Evolutionary conservation across 2,113 vertebrate species (phyloP).

Genomic region (Cairina moschata): DNA sequence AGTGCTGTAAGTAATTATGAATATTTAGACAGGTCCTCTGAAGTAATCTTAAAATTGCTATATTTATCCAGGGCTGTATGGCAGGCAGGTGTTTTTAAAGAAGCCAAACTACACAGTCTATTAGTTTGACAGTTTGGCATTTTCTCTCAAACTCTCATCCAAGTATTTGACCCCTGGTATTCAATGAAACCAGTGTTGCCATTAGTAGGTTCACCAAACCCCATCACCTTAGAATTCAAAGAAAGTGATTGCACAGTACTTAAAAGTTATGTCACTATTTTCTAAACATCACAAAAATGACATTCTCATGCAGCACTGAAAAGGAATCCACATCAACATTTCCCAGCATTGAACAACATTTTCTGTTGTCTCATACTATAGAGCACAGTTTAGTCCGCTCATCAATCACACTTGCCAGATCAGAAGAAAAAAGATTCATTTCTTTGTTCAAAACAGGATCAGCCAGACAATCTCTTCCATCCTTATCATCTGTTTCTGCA

Average conservation of each 20-base stretch:
- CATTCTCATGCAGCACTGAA: not conserved
- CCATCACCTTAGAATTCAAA: not conserved
- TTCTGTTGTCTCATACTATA: not conserved
- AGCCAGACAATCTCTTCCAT: not conserved
- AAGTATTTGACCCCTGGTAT: conserved; percentile 31
- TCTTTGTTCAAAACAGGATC: conserved; percentile 24
- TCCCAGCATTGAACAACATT: not conserved
- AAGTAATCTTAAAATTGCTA: conserved; percentile 64
- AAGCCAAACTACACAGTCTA: conserved; percentile 58
- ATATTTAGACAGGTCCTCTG: conserved; percentile 56
- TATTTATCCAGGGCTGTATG: conserved; percentile 53
- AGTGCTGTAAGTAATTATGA: conserved; percentile 78
- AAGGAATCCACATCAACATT: not conserved
- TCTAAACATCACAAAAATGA: not conserved
- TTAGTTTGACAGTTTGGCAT: not conserved
- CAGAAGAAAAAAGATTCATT: not conserved
- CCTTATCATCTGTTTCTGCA: conserved; percentile 13
- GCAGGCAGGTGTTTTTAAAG: conserved; percentile 72
- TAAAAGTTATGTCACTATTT: not conserved
- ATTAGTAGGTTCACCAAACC: not conserved
- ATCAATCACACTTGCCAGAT: conserved; percentile 38
- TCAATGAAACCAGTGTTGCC: not conserved
- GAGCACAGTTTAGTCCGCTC: not conserved
- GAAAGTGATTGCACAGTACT: not conserved
- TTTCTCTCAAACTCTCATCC: not conserved